Conservation (phyloP, 1,140 invertebrate genomes). For the Probaryconus sp. region DNA sequence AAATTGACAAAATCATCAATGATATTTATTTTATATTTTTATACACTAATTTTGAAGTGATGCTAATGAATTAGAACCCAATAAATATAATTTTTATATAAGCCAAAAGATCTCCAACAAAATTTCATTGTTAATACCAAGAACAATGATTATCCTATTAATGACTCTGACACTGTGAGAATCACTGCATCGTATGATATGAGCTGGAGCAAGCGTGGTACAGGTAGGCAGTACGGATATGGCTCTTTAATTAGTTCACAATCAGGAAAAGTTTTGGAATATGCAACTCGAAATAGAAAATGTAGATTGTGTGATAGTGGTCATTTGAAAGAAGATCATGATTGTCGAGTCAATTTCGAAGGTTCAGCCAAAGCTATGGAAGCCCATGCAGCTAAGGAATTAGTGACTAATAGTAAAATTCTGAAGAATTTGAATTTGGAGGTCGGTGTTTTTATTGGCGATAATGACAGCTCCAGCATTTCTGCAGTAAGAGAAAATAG, state of each 20-base stretch:
- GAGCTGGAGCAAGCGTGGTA: no score
- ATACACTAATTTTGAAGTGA: no score
- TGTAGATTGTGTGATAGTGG: constrained; percentile 1
- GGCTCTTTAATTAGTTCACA: constrained; percentile 4
- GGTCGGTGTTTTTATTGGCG: background rate
- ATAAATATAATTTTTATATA: no score
- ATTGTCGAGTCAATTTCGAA: constrained; percentile 9
- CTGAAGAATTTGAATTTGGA: background rate
- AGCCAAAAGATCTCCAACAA: no score
- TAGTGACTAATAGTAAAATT: constrained; percentile 5
- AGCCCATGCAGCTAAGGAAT: constrained; percentile 1
- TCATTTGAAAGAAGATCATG: background rate
- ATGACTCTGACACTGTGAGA: no score
- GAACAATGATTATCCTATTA: no score
- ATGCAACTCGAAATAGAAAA: background rate
- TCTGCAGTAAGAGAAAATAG: background rate
- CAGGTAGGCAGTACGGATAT: constrained; percentile 17
- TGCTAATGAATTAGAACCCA: no score
- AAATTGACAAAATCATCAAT: no score
- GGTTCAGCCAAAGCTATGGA: constrained; percentile 27
- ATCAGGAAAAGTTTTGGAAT: constrained; percentile 1
- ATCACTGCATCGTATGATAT: no score
- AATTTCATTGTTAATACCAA: no score
- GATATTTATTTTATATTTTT: no score
- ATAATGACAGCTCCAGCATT: background rate